phyloP scores from a whole-genome alignment of 2,113 vertebrate species.

The Casuarius casuarius region DNA sequence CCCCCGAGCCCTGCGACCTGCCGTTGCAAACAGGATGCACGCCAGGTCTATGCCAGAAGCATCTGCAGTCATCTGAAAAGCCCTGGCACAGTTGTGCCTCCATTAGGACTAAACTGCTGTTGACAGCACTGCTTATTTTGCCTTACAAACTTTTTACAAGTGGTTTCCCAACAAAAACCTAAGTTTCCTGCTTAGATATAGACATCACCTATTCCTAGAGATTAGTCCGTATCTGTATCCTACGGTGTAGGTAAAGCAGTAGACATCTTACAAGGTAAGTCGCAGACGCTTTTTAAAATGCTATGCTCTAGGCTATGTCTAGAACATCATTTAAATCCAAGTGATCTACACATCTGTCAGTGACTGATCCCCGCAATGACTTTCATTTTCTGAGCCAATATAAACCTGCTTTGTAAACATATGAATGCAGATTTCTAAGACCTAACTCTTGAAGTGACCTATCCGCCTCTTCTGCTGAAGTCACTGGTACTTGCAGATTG shows the following conservation, averaged over 20 bases:
- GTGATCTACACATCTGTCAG: neutral
- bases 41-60: neutral
- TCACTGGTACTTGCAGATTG: neutral
- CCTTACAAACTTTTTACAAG: neutral
- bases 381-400: neutral
- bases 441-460: too few species aligned
- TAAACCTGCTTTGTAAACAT: too few species aligned
- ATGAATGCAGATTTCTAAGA: neutral
- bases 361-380: neutral
- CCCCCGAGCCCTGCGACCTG: accelerated
- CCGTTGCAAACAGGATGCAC: accelerated
- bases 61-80: neutral
- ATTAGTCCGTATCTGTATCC: neutral
- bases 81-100: neutral
- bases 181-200: neutral
- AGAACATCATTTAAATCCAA: neutral
- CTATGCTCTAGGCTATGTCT: neutral
- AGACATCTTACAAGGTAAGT: neutral
- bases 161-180: neutral
- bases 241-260: neutral
- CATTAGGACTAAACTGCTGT: neutral
- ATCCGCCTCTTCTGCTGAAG: neutral
- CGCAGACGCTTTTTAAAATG: neutral
- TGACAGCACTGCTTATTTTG: neutral
- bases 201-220: neutral